Evolutionary conservation across 2,113 vertebrate genomes (phyloP).

Genomic region (Deroptyus accipitrinus): DNA sequence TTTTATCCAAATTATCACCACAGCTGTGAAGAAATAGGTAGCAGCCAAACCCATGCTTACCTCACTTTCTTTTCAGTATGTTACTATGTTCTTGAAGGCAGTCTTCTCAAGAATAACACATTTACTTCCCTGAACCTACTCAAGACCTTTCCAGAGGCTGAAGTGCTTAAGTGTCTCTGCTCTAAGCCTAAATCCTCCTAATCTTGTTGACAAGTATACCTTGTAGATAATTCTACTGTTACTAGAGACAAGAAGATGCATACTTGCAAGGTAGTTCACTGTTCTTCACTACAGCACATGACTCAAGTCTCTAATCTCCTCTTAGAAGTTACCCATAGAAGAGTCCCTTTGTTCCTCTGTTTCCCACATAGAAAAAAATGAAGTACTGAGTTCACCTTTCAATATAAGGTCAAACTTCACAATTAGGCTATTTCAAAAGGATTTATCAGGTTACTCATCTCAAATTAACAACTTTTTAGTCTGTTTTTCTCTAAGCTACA

Average conservation of each 20-base stretch:
- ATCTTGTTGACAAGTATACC: constrained; percentile 77
- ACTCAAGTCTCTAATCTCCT: background rate
- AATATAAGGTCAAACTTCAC: background rate
- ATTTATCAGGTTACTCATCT: background rate
- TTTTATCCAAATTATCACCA: background rate
- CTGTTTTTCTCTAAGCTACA: background rate
- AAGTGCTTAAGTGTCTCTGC: constrained; percentile 58
- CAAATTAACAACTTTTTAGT: background rate
- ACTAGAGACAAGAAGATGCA: background rate
- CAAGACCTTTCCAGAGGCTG: constrained; percentile 41
- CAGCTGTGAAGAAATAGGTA: background rate
- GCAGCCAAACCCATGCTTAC: constrained; percentile 23
- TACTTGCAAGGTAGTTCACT: background rate
- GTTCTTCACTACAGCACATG: background rate
- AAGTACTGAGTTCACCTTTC: background rate
- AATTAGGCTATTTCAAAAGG: background rate
- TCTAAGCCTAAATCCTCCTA: constrained; percentile 77
- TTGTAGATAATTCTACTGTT: constrained; percentile 72
- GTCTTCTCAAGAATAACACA: constrained; percentile 18
- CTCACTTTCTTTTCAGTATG: background rate
- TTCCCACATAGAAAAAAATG: background rate
- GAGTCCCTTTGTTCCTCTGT: background rate
- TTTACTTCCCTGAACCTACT: constrained; percentile 5
- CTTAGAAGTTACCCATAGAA: background rate
- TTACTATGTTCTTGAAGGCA: background rate